phyloP scores from a whole-genome alignment of 1,140 invertebrate genomes.

The Diachasmimorpha longicaudata region DNA sequence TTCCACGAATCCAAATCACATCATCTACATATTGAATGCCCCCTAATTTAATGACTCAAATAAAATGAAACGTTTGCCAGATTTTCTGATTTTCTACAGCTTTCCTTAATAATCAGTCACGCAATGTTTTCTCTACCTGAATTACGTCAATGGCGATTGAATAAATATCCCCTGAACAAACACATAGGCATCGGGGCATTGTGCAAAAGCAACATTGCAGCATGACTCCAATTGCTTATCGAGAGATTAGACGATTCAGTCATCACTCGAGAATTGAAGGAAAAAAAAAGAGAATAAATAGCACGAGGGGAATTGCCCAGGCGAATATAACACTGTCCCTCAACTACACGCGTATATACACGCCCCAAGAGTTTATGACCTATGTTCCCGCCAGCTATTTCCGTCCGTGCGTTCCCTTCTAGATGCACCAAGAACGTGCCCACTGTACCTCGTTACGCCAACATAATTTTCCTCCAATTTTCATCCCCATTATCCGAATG shows the following conservation, averaged over 20 bases:
- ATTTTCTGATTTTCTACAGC: no score
- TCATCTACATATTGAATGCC: no score
- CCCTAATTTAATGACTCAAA: no score
- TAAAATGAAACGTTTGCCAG: no score
- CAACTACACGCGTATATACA: slow-evolving; percentile 1
- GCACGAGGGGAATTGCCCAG: neutral
- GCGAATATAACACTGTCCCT: neutral
- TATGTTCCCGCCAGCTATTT: slow-evolving; percentile 25
- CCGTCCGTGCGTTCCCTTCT: slow-evolving; percentile 16
- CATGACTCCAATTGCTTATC: slow-evolving; percentile 13
- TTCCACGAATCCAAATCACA: no score
- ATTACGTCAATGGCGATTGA: neutral
- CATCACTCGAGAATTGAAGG: neutral
- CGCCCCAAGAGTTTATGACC: slow-evolving; percentile 18
- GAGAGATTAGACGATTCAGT: slow-evolving; percentile 6
- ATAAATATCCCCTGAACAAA: neutral
- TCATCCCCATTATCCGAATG: neutral
- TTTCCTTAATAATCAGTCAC: no score
- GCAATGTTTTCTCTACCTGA: neutral
- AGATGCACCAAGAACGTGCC: slow-evolving; percentile 5
- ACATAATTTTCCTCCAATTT: slow-evolving; percentile 3
- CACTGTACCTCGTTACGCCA: slow-evolving; percentile 1
- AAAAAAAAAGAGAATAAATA: neutral
- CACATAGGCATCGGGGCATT: neutral
- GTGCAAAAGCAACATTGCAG: neutral